These are phyloP conservation scores for Chrysogorgia sp. DNA, from an alignment of 92 coral and sea anemone genomes.

Conservation along the genomic window DNA sequence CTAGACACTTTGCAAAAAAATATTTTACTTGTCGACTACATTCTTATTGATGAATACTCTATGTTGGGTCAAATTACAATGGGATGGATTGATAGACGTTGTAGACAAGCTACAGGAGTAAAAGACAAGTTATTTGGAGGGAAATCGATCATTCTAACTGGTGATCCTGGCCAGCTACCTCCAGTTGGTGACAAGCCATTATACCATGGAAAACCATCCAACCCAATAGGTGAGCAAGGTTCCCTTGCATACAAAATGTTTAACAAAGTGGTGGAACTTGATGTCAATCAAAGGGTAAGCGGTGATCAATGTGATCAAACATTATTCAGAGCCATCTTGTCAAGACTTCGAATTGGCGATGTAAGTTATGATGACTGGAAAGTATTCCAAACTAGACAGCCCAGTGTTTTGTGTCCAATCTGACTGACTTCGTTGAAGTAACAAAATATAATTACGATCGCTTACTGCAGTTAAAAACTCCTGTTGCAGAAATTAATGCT, in stretches of 20 bases:
- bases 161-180: conserved; percentile 32
- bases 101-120: conserved; percentile 21
- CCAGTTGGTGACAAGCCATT: conserved; percentile 30
- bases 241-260: conserved; percentile 26
- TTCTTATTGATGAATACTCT: conserved; percentile 17
- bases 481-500: conserved; percentile 1
- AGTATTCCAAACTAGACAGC: conserved; percentile 3
- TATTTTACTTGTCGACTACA: neutral
- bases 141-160: conserved; percentile 15
- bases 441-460: conserved; percentile 18
- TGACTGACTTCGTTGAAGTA: conserved; percentile 14
- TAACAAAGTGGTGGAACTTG: conserved; percentile 6
- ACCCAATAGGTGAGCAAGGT: conserved; percentile 5
- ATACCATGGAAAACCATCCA: conserved; percentile 31
- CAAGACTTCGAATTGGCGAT: conserved; percentile 7
- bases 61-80: conserved; percentile 4
- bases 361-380: conserved; percentile 10
- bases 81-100: conserved; percentile 31
- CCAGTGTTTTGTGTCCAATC: neutral
- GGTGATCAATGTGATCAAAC: conserved; percentile 6
- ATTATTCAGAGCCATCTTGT: neutral
- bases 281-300: conserved; percentile 12
- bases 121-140: conserved; percentile 23
- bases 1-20: conserved; percentile 47
- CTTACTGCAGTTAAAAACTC: neutral